Conservation (phyloP, 2,888 invertebrate species). For the Tupiocoris notatus region DNA sequence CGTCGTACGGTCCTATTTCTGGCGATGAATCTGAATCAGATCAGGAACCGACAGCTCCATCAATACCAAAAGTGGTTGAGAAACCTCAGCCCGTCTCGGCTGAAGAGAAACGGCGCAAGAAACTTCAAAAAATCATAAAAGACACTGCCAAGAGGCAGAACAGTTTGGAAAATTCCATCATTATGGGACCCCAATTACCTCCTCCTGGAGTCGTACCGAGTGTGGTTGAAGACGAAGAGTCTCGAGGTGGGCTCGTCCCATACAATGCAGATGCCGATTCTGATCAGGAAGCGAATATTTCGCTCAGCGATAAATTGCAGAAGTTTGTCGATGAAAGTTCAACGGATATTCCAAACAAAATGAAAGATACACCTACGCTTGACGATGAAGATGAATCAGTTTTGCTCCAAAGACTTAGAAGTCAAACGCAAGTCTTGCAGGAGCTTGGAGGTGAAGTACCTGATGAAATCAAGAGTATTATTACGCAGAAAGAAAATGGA, state of each 20-base stretch:
- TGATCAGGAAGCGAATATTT: constrained; percentile 1
- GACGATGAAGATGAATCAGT: constrained; percentile 56
- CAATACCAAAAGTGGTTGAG: constrained; percentile 23
- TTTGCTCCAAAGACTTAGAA: constrained; percentile 59
- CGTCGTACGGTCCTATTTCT: constrained; percentile 57
- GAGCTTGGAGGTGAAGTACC: constrained; percentile 60
- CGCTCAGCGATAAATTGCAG: neutral
- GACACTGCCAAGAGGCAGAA: constrained; percentile 18
- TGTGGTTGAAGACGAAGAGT: neutral
- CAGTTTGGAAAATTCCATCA: neutral
- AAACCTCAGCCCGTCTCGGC: neutral
- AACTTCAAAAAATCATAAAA: constrained; percentile 22
- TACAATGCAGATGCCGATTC: constrained; percentile 27
- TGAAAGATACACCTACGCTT: neutral
- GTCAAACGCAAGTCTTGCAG: constrained; percentile 59
- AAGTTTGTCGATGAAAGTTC: neutral
- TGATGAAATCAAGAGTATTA: constrained; percentile 54
- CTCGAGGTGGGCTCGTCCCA: constrained; percentile 3
- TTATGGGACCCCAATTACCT: constrained; percentile 36
- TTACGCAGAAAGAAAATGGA: constrained; percentile 29
- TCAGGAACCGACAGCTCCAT: constrained; percentile 27
- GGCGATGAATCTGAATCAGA: constrained; percentile 57
- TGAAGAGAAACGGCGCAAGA: constrained; percentile 44
- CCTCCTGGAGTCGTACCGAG: neutral
- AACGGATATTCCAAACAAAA: neutral